Conservation (phyloP, 2,888 invertebrate species). For the Lasioglossum malachurum region DNA sequence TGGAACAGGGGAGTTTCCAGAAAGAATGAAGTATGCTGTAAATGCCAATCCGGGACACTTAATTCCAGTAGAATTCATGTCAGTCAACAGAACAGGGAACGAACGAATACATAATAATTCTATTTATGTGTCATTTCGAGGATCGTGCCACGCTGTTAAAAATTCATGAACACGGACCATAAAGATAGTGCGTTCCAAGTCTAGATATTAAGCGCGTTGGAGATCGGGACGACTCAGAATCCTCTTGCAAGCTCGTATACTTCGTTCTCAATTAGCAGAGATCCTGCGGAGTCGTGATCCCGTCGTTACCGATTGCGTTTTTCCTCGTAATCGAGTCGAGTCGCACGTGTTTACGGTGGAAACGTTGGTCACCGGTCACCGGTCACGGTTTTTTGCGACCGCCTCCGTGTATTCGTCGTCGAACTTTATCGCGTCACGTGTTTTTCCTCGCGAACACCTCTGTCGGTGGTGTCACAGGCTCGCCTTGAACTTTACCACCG, state of each 20-base stretch:
- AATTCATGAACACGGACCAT: neutral
- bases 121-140: neutral
- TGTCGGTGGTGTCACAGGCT: conserved; percentile 37
- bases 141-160: neutral
- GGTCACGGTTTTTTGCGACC: neutral
- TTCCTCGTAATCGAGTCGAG: neutral
- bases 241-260: neutral
- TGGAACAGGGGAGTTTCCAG: neutral
- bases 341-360: neutral
- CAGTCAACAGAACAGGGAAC: neutral
- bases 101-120: neutral
- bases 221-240: neutral
- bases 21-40: neutral
- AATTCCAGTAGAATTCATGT: neutral
- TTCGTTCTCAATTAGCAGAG: neutral
- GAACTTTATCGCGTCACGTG: conserved; percentile 28
- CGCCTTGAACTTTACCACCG: conserved; percentile 57
- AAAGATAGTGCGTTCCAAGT: neutral
- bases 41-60: neutral
- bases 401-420: neutral
- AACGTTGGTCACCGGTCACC: neutral
- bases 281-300: neutral
- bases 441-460: conserved; percentile 17
- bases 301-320: neutral
- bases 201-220: neutral